phyloP scores from a whole-genome alignment of 2,888 invertebrate species.

The Polyploca ridens region DNA sequence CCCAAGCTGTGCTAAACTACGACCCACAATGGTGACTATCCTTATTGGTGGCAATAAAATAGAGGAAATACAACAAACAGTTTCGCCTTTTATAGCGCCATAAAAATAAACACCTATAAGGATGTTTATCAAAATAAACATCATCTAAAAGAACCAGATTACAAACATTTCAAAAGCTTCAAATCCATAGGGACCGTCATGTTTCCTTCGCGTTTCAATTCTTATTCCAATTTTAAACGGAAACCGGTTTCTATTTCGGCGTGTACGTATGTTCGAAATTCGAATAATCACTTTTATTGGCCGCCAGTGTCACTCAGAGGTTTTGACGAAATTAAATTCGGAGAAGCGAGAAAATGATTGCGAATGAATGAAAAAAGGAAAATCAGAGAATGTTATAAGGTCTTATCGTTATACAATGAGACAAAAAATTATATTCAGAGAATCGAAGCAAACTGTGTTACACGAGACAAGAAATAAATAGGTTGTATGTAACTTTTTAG shows the following conservation, averaged over 20 bases:
- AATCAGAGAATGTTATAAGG: constrained; percentile 9
- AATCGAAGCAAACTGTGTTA: neutral
- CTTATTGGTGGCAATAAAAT: constrained; percentile 8
- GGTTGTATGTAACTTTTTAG: neutral
- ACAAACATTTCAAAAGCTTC: neutral
- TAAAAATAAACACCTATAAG: constrained; percentile 7
- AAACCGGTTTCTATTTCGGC: too few species aligned
- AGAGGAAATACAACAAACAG: constrained; percentile 4
- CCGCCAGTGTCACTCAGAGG: constrained; percentile 6
- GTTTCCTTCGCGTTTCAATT: neutral
- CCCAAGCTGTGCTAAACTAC: constrained; percentile 3
- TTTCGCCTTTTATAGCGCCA: constrained; percentile 1
- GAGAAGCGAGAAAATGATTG: constrained; percentile 7
- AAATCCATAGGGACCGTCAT: neutral
- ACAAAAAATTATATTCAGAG: neutral
- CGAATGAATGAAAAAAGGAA: neutral
- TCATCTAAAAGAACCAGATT: neutral
- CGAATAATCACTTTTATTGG: neutral
- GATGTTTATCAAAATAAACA: neutral
- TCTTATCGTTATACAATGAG: constrained; percentile 6
- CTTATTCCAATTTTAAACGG: neutral
- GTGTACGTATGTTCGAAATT: neutral
- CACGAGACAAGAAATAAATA: neutral
- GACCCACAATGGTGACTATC: neutral
- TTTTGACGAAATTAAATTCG: constrained; percentile 10